These are phyloP conservation scores for Pseudocheirus occidentalis DNA, from an alignment of 2,797 vertebrate genomes.

Conservation along the genomic window DNA sequence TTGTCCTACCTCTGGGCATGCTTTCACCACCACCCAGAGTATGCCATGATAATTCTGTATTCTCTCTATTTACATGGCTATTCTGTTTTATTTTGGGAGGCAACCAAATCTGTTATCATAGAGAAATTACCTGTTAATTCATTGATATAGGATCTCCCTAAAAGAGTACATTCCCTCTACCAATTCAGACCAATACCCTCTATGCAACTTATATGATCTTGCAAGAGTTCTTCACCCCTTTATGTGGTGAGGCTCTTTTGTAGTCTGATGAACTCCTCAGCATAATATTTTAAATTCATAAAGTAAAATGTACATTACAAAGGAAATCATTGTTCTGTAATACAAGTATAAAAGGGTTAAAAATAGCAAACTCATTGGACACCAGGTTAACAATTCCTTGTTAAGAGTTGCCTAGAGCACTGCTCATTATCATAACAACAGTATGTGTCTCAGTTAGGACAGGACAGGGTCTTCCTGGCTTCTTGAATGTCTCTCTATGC, in stretches of 20 bases:
- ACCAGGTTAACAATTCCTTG: neutral
- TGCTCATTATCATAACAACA: too few relatives aligned
- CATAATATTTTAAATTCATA: neutral
- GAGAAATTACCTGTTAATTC: neutral
- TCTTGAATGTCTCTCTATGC: neutral
- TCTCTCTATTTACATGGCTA: neutral
- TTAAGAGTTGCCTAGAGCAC: neutral
- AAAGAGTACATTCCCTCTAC: neutral
- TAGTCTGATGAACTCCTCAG: neutral
- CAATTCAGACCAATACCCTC: neutral
- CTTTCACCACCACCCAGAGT: neutral
- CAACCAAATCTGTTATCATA: neutral
- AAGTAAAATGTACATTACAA: neutral
- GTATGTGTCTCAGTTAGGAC: neutral
- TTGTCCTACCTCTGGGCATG: neutral
- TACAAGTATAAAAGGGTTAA: neutral
- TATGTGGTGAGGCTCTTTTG: neutral
- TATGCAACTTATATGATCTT: neutral
- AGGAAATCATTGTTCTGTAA: neutral
- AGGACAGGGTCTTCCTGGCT: neutral
- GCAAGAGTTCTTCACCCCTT: neutral
- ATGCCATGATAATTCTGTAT: neutral
- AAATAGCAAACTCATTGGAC: neutral
- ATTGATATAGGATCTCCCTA: neutral
- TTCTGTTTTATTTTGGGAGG: neutral